Evolutionary conservation across 2,888 invertebrate species (phyloP).

Genomic region (Epinotia nisella): DNA sequence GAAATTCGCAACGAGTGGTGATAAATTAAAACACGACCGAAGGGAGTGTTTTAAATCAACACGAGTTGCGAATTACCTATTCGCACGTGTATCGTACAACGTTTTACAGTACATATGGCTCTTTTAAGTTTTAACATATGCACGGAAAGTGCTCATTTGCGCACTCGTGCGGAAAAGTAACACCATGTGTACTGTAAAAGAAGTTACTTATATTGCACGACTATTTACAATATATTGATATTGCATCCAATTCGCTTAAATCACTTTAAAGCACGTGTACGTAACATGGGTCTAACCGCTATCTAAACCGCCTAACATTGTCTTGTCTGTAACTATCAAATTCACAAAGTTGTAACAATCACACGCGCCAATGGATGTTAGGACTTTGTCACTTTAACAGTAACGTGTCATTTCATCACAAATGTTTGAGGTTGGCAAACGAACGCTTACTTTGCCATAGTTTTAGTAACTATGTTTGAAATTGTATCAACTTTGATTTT

Average conservation of each 20-base stretch:
- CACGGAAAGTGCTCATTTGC: too few species aligned
- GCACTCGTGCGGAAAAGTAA: too few species aligned
- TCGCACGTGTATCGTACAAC: too few species aligned
- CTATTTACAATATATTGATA: too few species aligned
- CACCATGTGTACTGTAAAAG: too few species aligned
- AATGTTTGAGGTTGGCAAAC: constrained; percentile 54
- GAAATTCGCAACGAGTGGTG: too few species aligned
- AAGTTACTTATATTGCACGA: too few species aligned
- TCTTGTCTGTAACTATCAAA: constrained; percentile 41
- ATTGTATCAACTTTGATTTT: background rate
- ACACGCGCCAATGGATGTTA: constrained; percentile 50
- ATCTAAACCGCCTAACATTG: constrained; percentile 46
- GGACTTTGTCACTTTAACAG: constrained; percentile 61
- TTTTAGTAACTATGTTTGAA: background rate
- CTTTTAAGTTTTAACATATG: too few species aligned
- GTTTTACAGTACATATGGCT: too few species aligned
- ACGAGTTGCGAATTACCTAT: too few species aligned
- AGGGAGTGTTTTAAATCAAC: too few species aligned
- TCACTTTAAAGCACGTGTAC: constrained; percentile 19
- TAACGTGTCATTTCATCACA: constrained; percentile 61
- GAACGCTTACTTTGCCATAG: constrained; percentile 12
- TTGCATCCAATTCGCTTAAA: background rate
- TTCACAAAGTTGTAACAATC: constrained; percentile 71
- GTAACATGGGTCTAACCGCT: constrained; percentile 46
- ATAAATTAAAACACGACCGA: too few species aligned